These are phyloP conservation scores for Anisognathus igniventris DNA, from an alignment of 2,797 vertebrate species.

Conservation along the genomic window DNA sequence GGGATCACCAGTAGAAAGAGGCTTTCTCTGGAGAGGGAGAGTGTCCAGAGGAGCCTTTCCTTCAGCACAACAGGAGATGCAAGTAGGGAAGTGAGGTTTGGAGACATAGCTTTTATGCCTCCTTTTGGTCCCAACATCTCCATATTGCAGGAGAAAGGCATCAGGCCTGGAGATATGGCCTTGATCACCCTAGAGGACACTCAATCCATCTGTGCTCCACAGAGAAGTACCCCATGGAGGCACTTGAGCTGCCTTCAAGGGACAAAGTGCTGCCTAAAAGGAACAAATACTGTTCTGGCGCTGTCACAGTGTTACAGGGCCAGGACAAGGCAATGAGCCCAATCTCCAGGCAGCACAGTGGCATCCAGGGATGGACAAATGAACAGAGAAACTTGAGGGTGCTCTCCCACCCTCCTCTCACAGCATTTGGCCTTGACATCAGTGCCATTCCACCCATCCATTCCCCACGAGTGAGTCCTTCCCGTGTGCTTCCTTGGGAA, in stretches of 20 bases:
- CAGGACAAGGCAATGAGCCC: background rate
- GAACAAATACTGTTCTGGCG: background rate
- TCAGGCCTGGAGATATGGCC: background rate
- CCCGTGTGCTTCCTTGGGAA: background rate
- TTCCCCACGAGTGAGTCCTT: accelerated
- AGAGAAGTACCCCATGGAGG: background rate
- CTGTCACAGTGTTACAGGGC: background rate
- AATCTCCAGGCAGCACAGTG: background rate
- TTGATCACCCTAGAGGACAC: background rate
- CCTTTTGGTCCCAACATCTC: background rate
- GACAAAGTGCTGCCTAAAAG: background rate
- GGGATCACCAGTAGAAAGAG: constrained; percentile 44
- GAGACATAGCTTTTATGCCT: background rate
- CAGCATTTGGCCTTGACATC: background rate
- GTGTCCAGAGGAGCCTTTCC: background rate
- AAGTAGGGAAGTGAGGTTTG: background rate
- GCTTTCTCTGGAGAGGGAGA: constrained; percentile 19
- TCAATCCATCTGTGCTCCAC: background rate
- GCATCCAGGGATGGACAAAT: background rate
- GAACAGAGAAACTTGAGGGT: background rate
- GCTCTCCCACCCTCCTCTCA: background rate
- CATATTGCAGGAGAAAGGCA: background rate
- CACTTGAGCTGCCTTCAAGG: background rate
- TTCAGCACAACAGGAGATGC: background rate
- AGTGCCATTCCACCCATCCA: background rate